Base-by-base conservation (phyloP, 2,113 vertebrate genomes). In the Herpetotheres cachinnans region DNA sequence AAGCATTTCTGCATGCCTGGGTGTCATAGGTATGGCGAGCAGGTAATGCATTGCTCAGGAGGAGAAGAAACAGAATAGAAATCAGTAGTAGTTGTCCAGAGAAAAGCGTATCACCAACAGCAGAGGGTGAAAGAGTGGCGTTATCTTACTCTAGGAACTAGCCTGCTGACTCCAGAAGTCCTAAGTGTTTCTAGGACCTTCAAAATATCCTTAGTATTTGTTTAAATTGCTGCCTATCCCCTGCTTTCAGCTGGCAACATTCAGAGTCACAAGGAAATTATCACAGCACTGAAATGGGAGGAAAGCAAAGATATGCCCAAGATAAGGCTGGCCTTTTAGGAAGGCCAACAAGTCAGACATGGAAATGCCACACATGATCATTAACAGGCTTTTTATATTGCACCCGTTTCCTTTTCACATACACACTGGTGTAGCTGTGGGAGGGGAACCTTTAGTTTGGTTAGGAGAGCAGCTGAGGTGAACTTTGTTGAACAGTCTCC, bases 21-120 rank as follows among this genome's bases (percentile, higher is more conserved):
- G 11, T 40, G 16, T n/a, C 0, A 1, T 5, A 22, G 13, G 42
- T 7, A 20, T 2, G 40, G 17, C 15, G 11, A 86, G 30, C 13
- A 10, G 30, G 58, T 12, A 27, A 69, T 0, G 0, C 1, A 4
- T 40, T 76, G 47, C 17, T 47, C 72, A 50, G 26, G 16, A 40
- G 21, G 29, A 83, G 59, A 36, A 50, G 11, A 66, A 76, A 46
- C 5, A 2, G 1, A 63, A 30, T 1, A 66, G 32, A 81, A 83
- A 63, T 22, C 10, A 49, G 49, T 12, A 58, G 17, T 24, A 79
- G 40, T 19, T 44, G 9, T 21, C 49, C 63, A 46, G 56, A 27
- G 65, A 86, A 50, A 8, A 82, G 12, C 4, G 4, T 59, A 9
- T 61, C 44, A 30, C 27, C 1, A 3, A 77, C 26, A 36, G 13